phyloP scores from a whole-genome alignment of 2,888 invertebrate species.

The Orthosia gothica region DNA sequence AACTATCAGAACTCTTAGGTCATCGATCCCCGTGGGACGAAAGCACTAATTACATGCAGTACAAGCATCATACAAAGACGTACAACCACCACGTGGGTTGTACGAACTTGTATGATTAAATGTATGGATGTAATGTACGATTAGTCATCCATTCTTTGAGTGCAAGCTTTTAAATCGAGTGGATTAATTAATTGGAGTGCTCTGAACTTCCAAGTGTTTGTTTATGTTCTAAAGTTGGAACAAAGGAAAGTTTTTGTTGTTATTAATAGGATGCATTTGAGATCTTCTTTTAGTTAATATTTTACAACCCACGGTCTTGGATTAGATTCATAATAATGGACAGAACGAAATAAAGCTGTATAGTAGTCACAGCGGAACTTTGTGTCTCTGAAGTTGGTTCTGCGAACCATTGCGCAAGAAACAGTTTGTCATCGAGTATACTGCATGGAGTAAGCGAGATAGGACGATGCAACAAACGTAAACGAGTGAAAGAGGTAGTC shows the following conservation, averaged over 20 bases:
- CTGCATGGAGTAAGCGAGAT: too few species aligned
- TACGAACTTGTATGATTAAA: constrained; percentile 39
- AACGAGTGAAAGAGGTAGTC: too few species aligned
- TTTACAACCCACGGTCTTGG: not conserved
- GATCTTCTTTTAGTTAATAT: constrained; percentile 3
- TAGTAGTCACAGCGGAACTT: too few species aligned
- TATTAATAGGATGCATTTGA: constrained; percentile 42
- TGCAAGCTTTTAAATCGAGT: constrained; percentile 58
- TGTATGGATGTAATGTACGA: constrained; percentile 12
- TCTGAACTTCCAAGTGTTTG: constrained; percentile 43
- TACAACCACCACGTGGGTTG: constrained; percentile 59
- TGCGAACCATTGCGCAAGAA: too few species aligned
- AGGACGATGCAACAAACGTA: too few species aligned
- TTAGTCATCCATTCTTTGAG: constrained; percentile 61
- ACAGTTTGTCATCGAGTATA: too few species aligned
- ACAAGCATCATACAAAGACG: constrained; percentile 40
- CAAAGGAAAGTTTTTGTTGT: constrained; percentile 44
- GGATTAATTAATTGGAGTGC: constrained; percentile 62
- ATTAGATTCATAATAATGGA: not conserved
- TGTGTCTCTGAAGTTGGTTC: too few species aligned
- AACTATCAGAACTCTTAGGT: constrained; percentile 67
- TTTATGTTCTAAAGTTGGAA: constrained; percentile 49
- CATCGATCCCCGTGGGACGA: constrained; percentile 84
- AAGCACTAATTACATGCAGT: constrained; percentile 78
- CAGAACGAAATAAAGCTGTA: not conserved